phyloP scores from a whole-genome alignment of 2,797 vertebrate genomes.

The Eurystomus glaucurus region DNA sequence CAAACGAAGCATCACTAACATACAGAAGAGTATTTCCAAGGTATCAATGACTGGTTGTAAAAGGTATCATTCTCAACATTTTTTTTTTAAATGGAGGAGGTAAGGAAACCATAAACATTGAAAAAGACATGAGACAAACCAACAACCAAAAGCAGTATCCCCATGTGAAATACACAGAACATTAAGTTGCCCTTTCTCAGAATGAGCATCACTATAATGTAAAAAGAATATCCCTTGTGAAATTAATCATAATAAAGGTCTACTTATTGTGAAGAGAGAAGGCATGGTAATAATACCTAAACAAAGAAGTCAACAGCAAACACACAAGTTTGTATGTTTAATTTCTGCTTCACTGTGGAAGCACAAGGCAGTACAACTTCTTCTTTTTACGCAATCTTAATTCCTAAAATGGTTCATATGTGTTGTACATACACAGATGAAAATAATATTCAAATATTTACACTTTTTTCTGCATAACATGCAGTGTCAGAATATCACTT shows the following conservation, averaged over 20 bases:
- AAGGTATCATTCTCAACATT: background rate
- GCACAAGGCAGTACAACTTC: background rate
- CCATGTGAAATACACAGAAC: background rate
- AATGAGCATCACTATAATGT: background rate
- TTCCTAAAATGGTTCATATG: background rate
- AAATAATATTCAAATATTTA: background rate
- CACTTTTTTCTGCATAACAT: rapidly evolving
- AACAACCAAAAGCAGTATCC: background rate
- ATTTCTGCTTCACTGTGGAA: background rate
- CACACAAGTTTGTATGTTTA: background rate
- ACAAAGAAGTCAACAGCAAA: background rate
- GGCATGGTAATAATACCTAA: background rate
- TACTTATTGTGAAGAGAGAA: background rate
- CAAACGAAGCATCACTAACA: constrained; percentile 9
- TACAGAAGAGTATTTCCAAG: background rate
- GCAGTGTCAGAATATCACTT: background rate
- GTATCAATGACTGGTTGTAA: background rate
- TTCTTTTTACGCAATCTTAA: background rate
- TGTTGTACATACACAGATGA: background rate
- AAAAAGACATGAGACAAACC: background rate
- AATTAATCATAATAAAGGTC: background rate
- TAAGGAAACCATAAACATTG: background rate
- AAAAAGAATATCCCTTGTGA: background rate
- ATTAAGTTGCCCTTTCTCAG: background rate
- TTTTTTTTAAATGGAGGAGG: background rate